Conservation (phyloP, 2,113 vertebrate species). For the Pituophis catenifer region DNA sequence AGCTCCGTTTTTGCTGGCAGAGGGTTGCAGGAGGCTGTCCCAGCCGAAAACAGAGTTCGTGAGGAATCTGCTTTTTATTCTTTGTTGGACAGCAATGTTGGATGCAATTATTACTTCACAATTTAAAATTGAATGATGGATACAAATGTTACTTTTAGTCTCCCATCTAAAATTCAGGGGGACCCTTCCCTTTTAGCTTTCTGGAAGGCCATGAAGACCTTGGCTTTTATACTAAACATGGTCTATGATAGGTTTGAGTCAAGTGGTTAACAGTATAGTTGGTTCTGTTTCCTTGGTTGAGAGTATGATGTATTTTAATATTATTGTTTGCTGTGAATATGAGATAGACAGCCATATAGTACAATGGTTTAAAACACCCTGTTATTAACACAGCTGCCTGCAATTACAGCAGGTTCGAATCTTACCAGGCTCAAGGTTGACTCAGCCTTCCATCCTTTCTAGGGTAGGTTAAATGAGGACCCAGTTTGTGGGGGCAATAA, state of each 20-base stretch:
- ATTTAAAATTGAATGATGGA: neutral
- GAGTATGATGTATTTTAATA: neutral
- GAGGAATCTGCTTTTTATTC: neutral
- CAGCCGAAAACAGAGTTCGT: no score
- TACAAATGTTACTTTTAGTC: neutral
- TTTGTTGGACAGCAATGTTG: neutral
- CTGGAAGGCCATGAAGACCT: neutral
- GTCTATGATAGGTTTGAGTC: neutral
- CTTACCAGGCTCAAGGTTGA: no score
- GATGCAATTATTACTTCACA: neutral
- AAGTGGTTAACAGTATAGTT: neutral
- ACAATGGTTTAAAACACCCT: no score
- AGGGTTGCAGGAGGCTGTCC: no score
- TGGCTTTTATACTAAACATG: neutral
- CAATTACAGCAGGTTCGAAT: no score
- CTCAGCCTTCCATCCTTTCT: no score
- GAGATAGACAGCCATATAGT: neutral
- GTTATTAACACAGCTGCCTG: no score
- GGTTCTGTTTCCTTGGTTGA: neutral
- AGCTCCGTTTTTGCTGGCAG: no score
- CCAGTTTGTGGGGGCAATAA: no score
- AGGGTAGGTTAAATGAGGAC: no score
- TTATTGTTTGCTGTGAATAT: neutral
- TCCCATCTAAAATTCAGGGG: neutral
- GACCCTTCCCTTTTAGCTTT: neutral